Base-by-base conservation (phyloP, 2,888 invertebrate genomes). In the Sthenelais limicola region DNA sequence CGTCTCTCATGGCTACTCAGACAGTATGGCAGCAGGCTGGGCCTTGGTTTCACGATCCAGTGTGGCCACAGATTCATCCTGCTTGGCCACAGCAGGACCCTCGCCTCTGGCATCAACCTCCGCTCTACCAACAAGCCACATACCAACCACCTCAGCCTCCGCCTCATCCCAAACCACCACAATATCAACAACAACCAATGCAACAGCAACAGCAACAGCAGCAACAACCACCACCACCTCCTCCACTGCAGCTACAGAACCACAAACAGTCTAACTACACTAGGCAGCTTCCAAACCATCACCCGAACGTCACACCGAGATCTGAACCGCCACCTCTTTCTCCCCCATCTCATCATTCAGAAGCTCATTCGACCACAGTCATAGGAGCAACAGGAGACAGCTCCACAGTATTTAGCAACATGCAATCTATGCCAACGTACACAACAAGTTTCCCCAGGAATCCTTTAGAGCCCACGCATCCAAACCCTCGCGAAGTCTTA, bases 41-140 rank as follows among this genome's bases (percentile, higher is more conserved):
- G n/a, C 38, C 62, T 2, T 62, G 62, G 62, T 62, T 38, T 26
- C 35, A 62, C 7, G 62, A 62, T 26, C 62, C 38, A 5, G 35
- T 62, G 38, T 62, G 62, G 62, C 62, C 62, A 1, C 62, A 33
- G 38, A 3, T 62, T 21, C 35, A 33, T 35, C 62, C 35, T 18
- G 62, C 62, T n/a, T 62, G 62, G 62, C 62, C 62, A 1, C 62
- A 35, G 15, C 62, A 62, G 35, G 62, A 62, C 62, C 62, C 62
- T 3, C 62, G 62, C n/a, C 38, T 62, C 9, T 62, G 62, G 62
- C 51, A 5, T 7, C 51, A 51, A 5, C 51, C 18, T n/a, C n/a
- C 5, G 5, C 51, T 24, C 21, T 24, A 51, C 7, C 21, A 51
- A 5, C 62, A 62, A 15, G 43, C 43, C 21, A n/a, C 18, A 51